phyloP scores from a whole-genome alignment of 2,113 vertebrate species.

The Protomyctophum bolini region DNA sequence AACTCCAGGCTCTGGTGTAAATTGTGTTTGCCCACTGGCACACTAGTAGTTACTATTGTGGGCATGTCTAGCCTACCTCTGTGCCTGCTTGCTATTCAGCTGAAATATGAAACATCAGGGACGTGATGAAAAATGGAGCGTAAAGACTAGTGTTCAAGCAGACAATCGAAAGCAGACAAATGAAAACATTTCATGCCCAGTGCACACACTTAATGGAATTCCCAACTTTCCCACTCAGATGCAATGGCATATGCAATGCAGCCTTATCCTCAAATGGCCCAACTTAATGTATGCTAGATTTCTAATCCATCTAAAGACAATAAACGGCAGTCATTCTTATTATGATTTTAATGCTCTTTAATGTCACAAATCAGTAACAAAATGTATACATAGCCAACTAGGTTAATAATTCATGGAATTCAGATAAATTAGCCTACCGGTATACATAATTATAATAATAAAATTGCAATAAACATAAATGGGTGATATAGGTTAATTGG shows the following conservation, averaged over 20 bases:
- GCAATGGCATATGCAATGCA: slow-evolving; percentile 9
- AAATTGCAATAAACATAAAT: not conserved
- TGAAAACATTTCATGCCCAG: too few species aligned
- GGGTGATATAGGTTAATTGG: slow-evolving; percentile 18
- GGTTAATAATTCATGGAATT: slow-evolving; percentile 30
- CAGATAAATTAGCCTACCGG: not conserved
- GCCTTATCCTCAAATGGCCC: slow-evolving; percentile 31
- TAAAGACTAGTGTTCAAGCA: slow-evolving; percentile 37
- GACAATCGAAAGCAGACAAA: too few species aligned
- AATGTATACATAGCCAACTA: not conserved
- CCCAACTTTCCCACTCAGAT: slow-evolving; percentile 26
- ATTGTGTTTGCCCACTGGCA: slow-evolving; percentile 56
- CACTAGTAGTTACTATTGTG: not conserved
- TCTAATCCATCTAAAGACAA: too few species aligned
- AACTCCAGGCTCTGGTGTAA: slow-evolving; percentile 58
- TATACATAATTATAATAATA: too few species aligned
- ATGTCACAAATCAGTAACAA: too few species aligned
- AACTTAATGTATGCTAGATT: too few species aligned
- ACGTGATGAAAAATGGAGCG: slow-evolving; percentile 40
- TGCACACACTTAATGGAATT: slow-evolving; percentile 42
- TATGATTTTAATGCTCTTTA: too few species aligned
- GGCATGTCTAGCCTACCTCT: slow-evolving; percentile 55
- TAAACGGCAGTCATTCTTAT: too few species aligned
- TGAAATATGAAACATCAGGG: slow-evolving; percentile 37
- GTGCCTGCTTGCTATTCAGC: slow-evolving; percentile 57